Evolutionary conservation across 2,888 invertebrate species (phyloP), one percentile per base, ranked within the genome.

Genomic region (Lasioglossum calceatum): DNA sequence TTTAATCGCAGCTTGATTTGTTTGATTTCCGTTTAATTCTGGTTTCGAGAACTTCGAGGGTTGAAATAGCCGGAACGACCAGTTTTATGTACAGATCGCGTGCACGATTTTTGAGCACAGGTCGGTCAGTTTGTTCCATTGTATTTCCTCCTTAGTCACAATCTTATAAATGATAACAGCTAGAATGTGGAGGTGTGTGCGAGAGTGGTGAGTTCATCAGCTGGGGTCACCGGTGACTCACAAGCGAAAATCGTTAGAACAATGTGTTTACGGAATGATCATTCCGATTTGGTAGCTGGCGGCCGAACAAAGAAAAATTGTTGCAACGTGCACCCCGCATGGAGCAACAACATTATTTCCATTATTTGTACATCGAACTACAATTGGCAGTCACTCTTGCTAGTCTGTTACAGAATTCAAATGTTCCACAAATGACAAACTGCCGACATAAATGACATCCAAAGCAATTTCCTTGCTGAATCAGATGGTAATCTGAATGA

Each of bases 151-250:
- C 79, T 85, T 84, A 85, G 71, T 84, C 85, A 75, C 85, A 85
- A 78, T 79, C 84, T 84, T 78, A 75, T 70, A 76, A 85, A 61
- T 64, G 85, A 85, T 85, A 85, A 71, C 27, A 84, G 75, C 36
- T 27, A 44, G 36, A 50, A 36, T 44, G 75, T 54, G 36, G 71
- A 76, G 64, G 79, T 76, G 61, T 50, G 72, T 72, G 64, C 36
- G 36, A 36, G 36, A 36, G 78, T 36, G 50, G 78, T 64, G 84
- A 85, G 85, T 85, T 85, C 84, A 84, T 84, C 85, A 47, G 84
- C 42, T 72, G 84, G 84, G 85, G 84, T 85, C 85, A 72, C 84
- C 84, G 79, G 54, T 85, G 85, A 85, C 79, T 85, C 85, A 85
- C 71, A 23, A 78, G 54, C 79, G 79, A 76, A 85, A 85, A 85